Evolutionary conservation across 2,797 vertebrate genomes (phyloP).

Genomic region (Emydoidea blandingii): DNA sequence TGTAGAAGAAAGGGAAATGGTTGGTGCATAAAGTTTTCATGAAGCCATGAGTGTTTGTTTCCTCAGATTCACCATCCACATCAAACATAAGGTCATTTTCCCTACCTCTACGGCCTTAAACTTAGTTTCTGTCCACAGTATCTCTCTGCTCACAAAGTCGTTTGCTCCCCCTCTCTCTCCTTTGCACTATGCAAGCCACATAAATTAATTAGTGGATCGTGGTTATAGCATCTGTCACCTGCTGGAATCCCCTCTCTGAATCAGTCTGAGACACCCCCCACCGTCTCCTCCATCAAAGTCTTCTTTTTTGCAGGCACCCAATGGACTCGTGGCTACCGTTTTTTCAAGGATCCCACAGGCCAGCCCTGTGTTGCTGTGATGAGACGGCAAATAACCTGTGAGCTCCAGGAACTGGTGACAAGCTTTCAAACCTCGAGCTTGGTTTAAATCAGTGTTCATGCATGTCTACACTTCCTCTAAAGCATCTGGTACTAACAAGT

Average conservation of each 20-base stretch:
- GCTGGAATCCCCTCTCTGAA: background rate
- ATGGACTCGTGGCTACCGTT: background rate
- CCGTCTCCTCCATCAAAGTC: background rate
- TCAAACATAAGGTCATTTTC: background rate
- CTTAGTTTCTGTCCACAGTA: too few species aligned
- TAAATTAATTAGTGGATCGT: background rate
- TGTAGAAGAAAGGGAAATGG: background rate
- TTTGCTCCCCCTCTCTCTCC: background rate
- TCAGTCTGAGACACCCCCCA: background rate
- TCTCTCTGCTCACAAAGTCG: background rate
- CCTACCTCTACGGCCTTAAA: background rate
- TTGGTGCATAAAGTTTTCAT: background rate
- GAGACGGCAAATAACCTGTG: background rate
- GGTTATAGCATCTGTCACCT: background rate
- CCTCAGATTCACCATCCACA: background rate
- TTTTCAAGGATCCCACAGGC: background rate
- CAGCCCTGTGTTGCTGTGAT: background rate
- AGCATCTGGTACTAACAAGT: background rate
- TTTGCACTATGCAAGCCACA: background rate
- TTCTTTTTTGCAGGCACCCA: background rate
- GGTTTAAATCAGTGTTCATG: background rate
- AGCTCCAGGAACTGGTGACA: background rate
- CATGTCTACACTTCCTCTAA: background rate
- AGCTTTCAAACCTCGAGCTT: background rate
- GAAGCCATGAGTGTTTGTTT: background rate